These are phyloP conservation scores for Pitta sordida DNA, from an alignment of 2,113 vertebrate species.

Conservation along the genomic window DNA sequence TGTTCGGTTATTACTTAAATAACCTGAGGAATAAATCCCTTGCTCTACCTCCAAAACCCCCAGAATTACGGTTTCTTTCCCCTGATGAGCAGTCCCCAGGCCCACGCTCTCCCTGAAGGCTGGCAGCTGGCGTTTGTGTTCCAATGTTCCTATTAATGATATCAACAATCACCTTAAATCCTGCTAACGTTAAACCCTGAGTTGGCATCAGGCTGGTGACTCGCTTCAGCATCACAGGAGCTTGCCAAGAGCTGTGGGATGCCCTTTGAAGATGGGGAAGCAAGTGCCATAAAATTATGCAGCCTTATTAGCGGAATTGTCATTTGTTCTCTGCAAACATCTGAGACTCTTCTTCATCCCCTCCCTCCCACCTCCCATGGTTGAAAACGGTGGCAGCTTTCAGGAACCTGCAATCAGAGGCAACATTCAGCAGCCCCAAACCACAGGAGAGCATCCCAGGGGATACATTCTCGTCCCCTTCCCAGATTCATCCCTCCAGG, in stretches of 20 bases:
- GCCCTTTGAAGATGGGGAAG: constrained; percentile 39
- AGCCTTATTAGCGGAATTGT: background rate
- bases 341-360: constrained; percentile 1
- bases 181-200: background rate
- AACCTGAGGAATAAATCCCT: background rate
- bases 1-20: background rate
- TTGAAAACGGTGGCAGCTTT: background rate
- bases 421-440: background rate
- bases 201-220: background rate
- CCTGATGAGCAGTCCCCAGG: background rate
- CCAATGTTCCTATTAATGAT: background rate
- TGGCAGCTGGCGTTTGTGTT: background rate
- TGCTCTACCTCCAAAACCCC: background rate
- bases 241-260: constrained; percentile 56
- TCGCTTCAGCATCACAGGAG: background rate
- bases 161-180: background rate
- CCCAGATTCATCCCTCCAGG: background rate
- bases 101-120: background rate
- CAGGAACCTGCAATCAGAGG: background rate
- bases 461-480: background rate
- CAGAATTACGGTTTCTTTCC: background rate
- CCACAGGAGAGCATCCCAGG: background rate
- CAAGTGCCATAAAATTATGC: constrained; percentile 10
- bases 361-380: background rate
- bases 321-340: background rate